Conservation (phyloP, 2,888 invertebrate genomes). For the Coelopa pilipes region DNA sequence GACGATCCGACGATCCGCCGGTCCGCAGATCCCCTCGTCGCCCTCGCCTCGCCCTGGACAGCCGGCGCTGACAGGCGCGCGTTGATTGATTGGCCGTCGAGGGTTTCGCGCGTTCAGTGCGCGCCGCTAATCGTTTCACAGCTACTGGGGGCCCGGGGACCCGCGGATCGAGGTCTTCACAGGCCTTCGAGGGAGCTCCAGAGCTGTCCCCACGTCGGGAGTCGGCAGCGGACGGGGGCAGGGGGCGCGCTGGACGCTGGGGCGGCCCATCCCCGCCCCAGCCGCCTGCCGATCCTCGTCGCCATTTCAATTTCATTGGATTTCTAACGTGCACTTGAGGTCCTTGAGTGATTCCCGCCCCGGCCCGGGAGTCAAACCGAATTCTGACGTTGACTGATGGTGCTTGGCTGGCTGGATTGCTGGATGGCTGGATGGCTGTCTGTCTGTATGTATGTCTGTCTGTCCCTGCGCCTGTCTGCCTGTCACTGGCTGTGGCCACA, state of each 20-base stretch:
- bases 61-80: background rate
- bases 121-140: conserved; percentile 7
- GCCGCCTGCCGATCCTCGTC: background rate
- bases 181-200: too few relatives aligned
- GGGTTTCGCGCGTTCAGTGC: background rate
- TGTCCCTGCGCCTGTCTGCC: too few relatives aligned
- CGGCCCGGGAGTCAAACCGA: conserved; percentile 9
- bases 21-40: too few relatives aligned
- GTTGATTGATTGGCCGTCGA: conserved; percentile 13
- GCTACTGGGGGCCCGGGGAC: conserved; percentile 3
- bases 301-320: background rate
- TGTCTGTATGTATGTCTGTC: too few relatives aligned
- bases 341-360: background rate
- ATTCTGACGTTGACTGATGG: conserved; percentile 58
- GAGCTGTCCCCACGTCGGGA: too few relatives aligned
- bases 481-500: conserved; percentile 37
- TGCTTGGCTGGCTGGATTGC: conserved; percentile 35
- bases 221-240: too few relatives aligned
- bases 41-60: background rate
- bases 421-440: too few relatives aligned
- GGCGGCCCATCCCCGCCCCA: background rate
- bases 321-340: conserved; percentile 24
- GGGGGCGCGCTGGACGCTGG: too few relatives aligned
- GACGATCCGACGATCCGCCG: background rate
- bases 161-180: background rate